A percentile compares a stretch with the other conserved stretches of the same genome.
phyloP scores from a whole-genome alignment of 2,797 vertebrate species.

The Lepidocolaptes lacrymiger region DNA sequence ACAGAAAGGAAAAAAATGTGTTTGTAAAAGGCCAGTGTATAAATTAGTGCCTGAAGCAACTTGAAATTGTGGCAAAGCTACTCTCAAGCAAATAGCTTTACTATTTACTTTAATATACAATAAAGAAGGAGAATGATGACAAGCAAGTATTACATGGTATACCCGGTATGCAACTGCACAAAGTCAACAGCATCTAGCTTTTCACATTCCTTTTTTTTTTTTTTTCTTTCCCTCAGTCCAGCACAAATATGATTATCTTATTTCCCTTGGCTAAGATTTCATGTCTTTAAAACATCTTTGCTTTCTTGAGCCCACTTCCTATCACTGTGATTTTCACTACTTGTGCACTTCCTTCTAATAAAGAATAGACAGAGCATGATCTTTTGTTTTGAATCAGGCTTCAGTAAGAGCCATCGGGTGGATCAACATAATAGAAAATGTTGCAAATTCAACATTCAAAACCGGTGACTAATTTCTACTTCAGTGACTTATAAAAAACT shows the following conservation, averaged over 20 bases:
- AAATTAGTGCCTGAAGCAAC: conserved; percentile 59
- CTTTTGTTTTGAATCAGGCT: background rate
- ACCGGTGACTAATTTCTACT: background rate
- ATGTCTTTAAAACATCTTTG: conserved; percentile 29
- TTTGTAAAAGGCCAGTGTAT: conserved; percentile 43
- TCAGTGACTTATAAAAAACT: background rate
- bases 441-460: background rate
- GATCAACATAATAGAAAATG: background rate
- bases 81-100: conserved; percentile 47
- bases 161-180: conserved; percentile 56
- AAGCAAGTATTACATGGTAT: conserved; percentile 66
- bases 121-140: conserved; percentile 71
- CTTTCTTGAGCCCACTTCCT: background rate
- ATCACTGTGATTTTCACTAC: conserved; percentile 1
- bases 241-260: conserved; percentile 17
- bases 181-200: conserved; percentile 40
- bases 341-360: background rate
- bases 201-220: conserved; percentile 25
- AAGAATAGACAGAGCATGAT: background rate
- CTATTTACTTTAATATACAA: conserved; percentile 76
- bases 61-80: conserved; percentile 55
- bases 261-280: conserved; percentile 31
- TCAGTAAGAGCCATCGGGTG: background rate
- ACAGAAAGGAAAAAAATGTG: background rate
- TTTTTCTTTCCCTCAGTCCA: background rate